Conservation (phyloP, 2,113 vertebrate species). For the Dinomys branickii region DNA sequence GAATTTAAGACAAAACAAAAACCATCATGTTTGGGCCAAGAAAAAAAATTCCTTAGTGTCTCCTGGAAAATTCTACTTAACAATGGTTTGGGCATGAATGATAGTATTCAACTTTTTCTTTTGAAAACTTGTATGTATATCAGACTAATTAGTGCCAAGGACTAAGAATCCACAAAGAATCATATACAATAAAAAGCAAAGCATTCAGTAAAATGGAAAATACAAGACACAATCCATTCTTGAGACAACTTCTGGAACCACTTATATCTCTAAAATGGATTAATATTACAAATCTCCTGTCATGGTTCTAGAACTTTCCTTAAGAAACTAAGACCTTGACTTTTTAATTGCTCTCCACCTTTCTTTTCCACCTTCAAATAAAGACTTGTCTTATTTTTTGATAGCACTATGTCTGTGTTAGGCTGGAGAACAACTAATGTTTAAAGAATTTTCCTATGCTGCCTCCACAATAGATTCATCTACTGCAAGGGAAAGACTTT, state of each 20-base stretch:
- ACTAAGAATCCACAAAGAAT: not conserved
- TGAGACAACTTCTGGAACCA: not conserved
- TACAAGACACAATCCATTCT: not conserved
- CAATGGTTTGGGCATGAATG: not conserved
- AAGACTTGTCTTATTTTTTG: not conserved
- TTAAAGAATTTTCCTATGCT: not conserved
- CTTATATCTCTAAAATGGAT: not conserved
- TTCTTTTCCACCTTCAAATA: not conserved
- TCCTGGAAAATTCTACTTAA: constrained; percentile 13
- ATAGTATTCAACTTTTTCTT: not conserved
- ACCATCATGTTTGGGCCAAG: constrained; percentile 29
- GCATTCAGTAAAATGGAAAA: constrained; percentile 24
- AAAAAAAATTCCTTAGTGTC: constrained; percentile 18
- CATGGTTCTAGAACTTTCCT: not conserved
- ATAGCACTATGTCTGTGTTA: not conserved
- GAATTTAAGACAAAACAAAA: constrained; percentile 40
- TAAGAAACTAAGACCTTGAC: not conserved
- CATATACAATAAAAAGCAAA: not conserved
- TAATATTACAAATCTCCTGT: not conserved
- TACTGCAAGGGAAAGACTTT: not conserved
- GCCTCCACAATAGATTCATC: not conserved
- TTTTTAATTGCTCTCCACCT: not conserved
- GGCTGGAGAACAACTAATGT: not conserved
- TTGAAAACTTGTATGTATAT: constrained; percentile 14
- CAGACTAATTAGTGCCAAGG: constrained; percentile 28